Evolutionary conservation across 2,113 vertebrate species (phyloP).

Genomic region (Crotalus tigris): DNA sequence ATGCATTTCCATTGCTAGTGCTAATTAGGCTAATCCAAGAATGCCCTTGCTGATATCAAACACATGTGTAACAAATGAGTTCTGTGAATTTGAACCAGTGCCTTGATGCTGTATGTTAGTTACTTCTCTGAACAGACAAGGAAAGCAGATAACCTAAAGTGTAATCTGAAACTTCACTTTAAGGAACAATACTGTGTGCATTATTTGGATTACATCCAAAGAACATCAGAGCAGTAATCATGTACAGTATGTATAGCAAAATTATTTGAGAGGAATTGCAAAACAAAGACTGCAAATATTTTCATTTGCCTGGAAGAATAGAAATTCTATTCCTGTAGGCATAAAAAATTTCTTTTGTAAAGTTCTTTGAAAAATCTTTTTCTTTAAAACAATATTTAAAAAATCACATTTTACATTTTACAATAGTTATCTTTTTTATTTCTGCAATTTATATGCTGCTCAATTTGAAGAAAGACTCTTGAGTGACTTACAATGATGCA

Average conservation of each 20-base stretch:
- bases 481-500: neutral
- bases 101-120: neutral
- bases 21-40: constrained; percentile 44
- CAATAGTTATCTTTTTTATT: neutral
- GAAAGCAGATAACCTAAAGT: neutral
- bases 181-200: constrained; percentile 29
- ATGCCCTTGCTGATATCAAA: constrained; percentile 6
- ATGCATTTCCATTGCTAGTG: constrained; percentile 22
- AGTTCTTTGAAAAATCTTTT: neutral
- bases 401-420: neutral
- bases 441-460: neutral
- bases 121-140: constrained; percentile 8
- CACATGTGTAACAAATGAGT: constrained; percentile 28
- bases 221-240: constrained; percentile 6
- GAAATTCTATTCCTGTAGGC: neutral
- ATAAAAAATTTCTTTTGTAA: neutral
- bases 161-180: constrained; percentile 2
- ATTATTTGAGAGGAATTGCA: constrained; percentile 15
- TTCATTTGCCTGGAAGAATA: neutral
- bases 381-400: neutral
- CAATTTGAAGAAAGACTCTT: neutral
- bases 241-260: constrained; percentile 7
- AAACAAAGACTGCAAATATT: neutral
- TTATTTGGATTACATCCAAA: constrained; percentile 28
- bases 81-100: constrained; percentile 10